Evolutionary conservation across 2,113 vertebrate species (phyloP), one percentile per base, ranked within the genome.

Genomic region (Rhombomys opimus): DNA sequence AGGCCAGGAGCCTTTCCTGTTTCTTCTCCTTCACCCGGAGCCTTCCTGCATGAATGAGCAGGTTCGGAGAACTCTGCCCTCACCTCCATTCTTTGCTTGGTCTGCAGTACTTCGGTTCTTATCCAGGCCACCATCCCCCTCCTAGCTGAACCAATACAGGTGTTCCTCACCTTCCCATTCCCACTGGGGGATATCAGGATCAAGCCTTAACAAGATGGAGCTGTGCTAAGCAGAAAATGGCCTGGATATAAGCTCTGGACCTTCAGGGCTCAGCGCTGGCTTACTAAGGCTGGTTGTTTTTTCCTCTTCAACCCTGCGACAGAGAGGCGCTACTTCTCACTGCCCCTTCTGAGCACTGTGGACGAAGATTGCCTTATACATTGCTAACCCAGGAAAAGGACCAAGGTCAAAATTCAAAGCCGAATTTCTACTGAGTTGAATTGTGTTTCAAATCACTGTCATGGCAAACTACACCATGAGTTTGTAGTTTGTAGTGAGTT

Each of bases 91-190:
- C 50, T 7, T 22, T 90, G 35, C 41, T 78, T 10, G 1, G 1
- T 38, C 57, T 41, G 25, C 2, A 54, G 32, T 12, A 41, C 8
- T 5, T 10, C 22, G 9, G 0, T 14, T 70, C 59, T 5, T 5
- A 20, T 2, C 35, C 75, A 27, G 9, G 27, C 11, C 57, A n/a
- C 76, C 10, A 2, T 75, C 23, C 23, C 7, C 32, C 35, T 46
- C 57, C 15, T 12, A 52, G 2, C 35, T 89, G 84, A 46, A 38
- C 67, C 73, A 77, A 7, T 41, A 30, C 68, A 38, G 23, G 32
- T 32, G 57, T 7, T 30, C 57, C 18, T 54, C 15, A 35, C 15
- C 46, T 63, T 32, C 81, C 20, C 8, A 68, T 20, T 32, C 81
- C 20, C 8, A 68, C 14, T n/a, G 77, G 38, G 30, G 9, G 1